Percentiles rank a stretch among this genome's conserved stretches.
These are phyloP conservation scores for Phylloscopus collybita DNA, from an alignment of 2,797 vertebrate genomes.

Conservation along the genomic window DNA sequence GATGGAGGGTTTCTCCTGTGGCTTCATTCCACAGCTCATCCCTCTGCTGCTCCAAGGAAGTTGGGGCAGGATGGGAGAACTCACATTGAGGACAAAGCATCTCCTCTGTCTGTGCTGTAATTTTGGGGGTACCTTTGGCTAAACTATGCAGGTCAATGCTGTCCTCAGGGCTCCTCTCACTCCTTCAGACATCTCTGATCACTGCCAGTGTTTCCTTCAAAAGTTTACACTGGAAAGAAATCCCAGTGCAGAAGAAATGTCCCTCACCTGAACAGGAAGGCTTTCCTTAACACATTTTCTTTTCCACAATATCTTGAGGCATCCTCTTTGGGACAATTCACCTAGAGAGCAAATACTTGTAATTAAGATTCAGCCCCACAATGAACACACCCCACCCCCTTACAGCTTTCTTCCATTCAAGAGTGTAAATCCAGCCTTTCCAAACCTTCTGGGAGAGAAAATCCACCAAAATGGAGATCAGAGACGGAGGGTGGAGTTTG, in stretches of 20 bases:
- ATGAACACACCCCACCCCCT: neutral
- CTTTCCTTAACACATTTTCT: slow-evolving; percentile 79
- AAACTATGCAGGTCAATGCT: neutral
- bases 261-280: slow-evolving; percentile 90
- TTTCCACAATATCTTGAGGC: slow-evolving; percentile 83
- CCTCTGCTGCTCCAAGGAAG: neutral
- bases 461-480: neutral
- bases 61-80: neutral
- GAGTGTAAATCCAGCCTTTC: neutral
- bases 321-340: slow-evolving; percentile 84
- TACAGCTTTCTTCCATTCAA: neutral
- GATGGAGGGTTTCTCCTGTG: neutral
- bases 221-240: neutral
- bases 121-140: neutral
- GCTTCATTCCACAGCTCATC: neutral
- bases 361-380: neutral
- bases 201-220: neutral
- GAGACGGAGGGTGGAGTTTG: neutral
- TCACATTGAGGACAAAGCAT: neutral
- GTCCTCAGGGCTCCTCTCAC: neutral
- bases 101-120: neutral
- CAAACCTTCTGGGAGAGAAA: neutral
- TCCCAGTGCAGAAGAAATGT: neutral
- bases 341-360: slow-evolving; percentile 73
- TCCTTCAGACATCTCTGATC: neutral